Base-by-base conservation (phyloP, 2,797 vertebrate species). In the Spinibarbus caldwelli region DNA sequence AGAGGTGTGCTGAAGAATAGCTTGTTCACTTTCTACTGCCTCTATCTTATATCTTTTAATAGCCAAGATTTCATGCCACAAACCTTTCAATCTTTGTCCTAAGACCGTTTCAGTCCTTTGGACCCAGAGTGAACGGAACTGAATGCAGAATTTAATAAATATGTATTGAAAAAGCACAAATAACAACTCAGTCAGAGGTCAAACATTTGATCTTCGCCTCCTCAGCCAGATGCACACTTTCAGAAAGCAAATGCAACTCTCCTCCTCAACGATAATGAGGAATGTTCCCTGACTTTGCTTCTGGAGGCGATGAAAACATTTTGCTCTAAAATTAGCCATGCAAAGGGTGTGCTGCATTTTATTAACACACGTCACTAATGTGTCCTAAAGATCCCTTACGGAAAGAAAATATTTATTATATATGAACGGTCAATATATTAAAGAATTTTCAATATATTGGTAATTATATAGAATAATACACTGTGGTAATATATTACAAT, bases 361-460 rank as follows among this genome's bases (percentile, higher is more conserved):
- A 79, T 75, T 78, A 34, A 67, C 45, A 66, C 49, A 71, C 8
- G 66, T 81, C 71, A 84, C 52, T 72, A 73, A 78, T 86, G 59
- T 85, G 68, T 75, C 66, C 71, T 77, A 54, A 84, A 67, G 67
- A n/a, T n/a, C n/a, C n/a, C n/a, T n/a, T n/a, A n/a, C n/a, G n/a
- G n/a, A n/a, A n/a, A n/a, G n/a, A n/a, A n/a, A n/a, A n/a, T n/a
- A n/a, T n/a, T n/a, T n/a, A n/a, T n/a, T n/a, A n/a, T n/a, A n/a
- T n/a, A n/a, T n/a, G n/a, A n/a, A n/a, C n/a, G n/a, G n/a, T n/a
- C n/a, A n/a, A n/a, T n/a, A n/a, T n/a, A n/a, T n/a, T n/a, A n/a
- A n/a, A n/a, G n/a, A n/a, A n/a, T n/a, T n/a, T n/a, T n/a, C n/a
- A n/a, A n/a, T n/a, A n/a, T n/a, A n/a, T n/a, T n/a, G n/a, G n/a